Conservation (phyloP, 2,888 invertebrate species). For the Leptinotarsa peninsularis region DNA sequence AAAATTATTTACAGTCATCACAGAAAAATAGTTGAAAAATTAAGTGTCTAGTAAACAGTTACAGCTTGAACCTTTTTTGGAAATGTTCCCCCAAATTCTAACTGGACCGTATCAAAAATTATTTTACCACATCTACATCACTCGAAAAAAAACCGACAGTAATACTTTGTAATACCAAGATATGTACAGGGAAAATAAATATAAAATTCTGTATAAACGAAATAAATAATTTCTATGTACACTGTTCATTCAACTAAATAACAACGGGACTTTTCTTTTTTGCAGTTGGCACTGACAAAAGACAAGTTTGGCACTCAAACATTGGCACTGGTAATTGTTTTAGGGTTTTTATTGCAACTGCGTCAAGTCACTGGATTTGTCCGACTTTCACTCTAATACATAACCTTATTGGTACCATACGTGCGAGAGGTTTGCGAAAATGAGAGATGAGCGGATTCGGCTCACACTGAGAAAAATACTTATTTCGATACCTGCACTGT, state of each 20-base stretch:
- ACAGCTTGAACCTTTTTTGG: not conserved
- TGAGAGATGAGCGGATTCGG: not conserved
- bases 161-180: slow-evolving; percentile 46
- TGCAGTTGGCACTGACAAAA: slow-evolving; percentile 52
- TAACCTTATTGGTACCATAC: too few relatives aligned
- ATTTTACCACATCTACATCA: slow-evolving; percentile 45
- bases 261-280: slow-evolving; percentile 45
- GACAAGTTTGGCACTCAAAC: slow-evolving; percentile 58
- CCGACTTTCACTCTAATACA: slow-evolving; percentile 19
- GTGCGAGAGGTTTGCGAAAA: not conserved
- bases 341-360: slow-evolving; percentile 39
- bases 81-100: slow-evolving; percentile 20
- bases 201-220: slow-evolving; percentile 50
- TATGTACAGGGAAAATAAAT: slow-evolving; percentile 57
- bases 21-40: slow-evolving; percentile 49
- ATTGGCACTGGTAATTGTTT: slow-evolving; percentile 56
- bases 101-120: slow-evolving; percentile 12
- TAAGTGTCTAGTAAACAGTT: slow-evolving; percentile 10
- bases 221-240: slow-evolving; percentile 55
- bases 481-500: too few relatives aligned
- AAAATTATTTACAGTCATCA: slow-evolving; percentile 54
- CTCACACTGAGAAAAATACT: not conserved
- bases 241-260: slow-evolving; percentile 46
- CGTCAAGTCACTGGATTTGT: slow-evolving; percentile 25
- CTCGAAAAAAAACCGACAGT: slow-evolving; percentile 36